phyloP scores from a whole-genome alignment of 2,797 vertebrate genomes.

The Propithecus perrieri region DNA sequence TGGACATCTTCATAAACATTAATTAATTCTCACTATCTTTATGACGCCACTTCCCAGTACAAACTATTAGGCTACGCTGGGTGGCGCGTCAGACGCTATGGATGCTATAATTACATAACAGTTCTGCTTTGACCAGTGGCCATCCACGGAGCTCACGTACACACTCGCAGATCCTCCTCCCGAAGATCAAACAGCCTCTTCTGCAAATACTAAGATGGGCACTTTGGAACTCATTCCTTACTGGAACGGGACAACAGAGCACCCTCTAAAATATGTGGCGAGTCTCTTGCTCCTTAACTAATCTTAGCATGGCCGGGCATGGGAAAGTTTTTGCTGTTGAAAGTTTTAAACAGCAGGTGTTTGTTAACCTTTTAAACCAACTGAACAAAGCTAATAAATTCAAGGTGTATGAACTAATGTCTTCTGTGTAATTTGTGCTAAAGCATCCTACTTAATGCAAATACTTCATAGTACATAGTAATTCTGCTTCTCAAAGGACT shows the following conservation, averaged over 20 bases:
- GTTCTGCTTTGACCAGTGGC: conserved; percentile 43
- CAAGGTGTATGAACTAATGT: not conserved
- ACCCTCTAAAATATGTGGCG: not conserved
- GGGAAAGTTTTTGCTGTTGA: conserved; percentile 42
- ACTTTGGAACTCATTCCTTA: not conserved
- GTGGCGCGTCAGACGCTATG: not conserved
- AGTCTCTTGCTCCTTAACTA: conserved; percentile 8
- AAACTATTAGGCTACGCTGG: conserved; percentile 61
- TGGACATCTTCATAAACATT: conserved; percentile 67
- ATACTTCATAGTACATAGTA: not conserved
- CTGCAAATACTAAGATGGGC: not conserved
- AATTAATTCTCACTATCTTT: conserved; percentile 71
- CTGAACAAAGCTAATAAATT: conserved; percentile 53
- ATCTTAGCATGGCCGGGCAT: conserved; percentile 7
- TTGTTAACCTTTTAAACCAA: conserved; percentile 62
- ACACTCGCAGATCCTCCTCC: not conserved
- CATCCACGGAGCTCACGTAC: conserved; percentile 18
- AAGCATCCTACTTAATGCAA: conserved; percentile 17
- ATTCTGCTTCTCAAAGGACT: conserved; percentile 41
- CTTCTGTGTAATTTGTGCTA: not conserved
- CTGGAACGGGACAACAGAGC: not conserved
- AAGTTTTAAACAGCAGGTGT: conserved; percentile 63
- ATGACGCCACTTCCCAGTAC: conserved; percentile 59
- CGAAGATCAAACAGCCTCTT: not conserved
- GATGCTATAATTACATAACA: conserved; percentile 74